Evolutionary conservation across 92 coral and sea anemone species (phyloP).

Genomic region (Diadumene lineata): DNA sequence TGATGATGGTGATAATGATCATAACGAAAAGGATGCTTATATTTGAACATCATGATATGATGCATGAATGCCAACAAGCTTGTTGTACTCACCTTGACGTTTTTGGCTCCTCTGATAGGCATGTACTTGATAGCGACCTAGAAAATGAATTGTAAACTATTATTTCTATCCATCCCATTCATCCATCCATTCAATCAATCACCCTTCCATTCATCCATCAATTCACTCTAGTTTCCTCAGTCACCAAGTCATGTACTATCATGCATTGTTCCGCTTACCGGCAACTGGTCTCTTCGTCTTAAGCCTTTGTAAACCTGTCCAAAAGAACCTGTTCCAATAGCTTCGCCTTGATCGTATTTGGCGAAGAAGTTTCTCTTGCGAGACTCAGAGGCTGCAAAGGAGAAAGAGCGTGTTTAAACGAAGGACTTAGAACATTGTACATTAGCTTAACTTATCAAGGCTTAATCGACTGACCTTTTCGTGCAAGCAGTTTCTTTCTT

Average conservation of each 20-base stretch:
- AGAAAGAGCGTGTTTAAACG: neutral
- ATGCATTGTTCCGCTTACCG: slow-evolving; percentile 1
- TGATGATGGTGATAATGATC: neutral
- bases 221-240: neutral
- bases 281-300: slow-evolving; percentile 5
- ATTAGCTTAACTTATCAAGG: no score
- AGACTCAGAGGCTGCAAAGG: neutral
- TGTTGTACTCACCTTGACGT: neutral
- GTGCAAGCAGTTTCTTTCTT: neutral
- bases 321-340: slow-evolving; percentile 17
- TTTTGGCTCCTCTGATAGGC: neutral
- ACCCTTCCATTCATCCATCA: neutral
- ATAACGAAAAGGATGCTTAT: no score
- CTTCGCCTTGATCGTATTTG: neutral
- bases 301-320: slow-evolving; percentile 16
- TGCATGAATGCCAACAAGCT: no score
- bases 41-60: no score
- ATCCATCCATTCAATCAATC: neutral
- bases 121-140: slow-evolving; percentile 25
- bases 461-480: neutral
- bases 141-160: neutral
- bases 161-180: neutral
- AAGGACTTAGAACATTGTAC: neutral
- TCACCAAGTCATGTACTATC: neutral
- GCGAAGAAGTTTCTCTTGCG: slow-evolving; percentile 6